Conservation (phyloP, 30 jellyfish, hydroid and myxozoan species). For the Turritopsis dohrnii region DNA sequence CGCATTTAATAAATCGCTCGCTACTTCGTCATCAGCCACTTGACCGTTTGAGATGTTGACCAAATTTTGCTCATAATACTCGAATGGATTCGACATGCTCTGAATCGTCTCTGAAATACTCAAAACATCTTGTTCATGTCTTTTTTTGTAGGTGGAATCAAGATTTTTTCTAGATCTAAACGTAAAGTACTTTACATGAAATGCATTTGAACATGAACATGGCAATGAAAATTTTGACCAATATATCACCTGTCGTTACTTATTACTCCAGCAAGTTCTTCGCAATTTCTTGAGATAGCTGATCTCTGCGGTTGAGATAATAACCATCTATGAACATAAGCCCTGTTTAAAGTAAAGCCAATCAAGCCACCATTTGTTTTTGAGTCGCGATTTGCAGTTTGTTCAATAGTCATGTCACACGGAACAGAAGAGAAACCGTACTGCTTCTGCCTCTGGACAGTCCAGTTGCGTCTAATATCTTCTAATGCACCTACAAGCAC, state of each 20-base stretch:
- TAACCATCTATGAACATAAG: slow-evolving; percentile 58
- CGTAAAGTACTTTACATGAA: too few species aligned
- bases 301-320: slow-evolving; percentile 49
- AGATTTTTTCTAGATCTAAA: too few species aligned
- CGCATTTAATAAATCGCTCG: too few species aligned
- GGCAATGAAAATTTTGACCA: background rate
- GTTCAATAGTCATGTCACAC: slow-evolving; percentile 64
- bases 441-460: slow-evolving; percentile 50
- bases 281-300: slow-evolving; percentile 53
- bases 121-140: too few species aligned
- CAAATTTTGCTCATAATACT: too few species aligned
- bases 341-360: slow-evolving; percentile 57
- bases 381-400: slow-evolving; percentile 57
- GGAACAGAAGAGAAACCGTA: slow-evolving; percentile 57
- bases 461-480: slow-evolving; percentile 31
- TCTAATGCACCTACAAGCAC: slow-evolving; percentile 39
- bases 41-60: too few species aligned
- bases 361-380: slow-evolving; percentile 55
- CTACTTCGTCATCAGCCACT: too few species aligned
- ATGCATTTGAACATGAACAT: too few species aligned
- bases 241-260: background rate
- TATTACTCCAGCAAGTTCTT: background rate
- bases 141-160: too few species aligned
- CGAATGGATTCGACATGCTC: too few species aligned
- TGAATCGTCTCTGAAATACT: too few species aligned